Conservation (phyloP, 2,797 vertebrate genomes). For the Enteromius treurensis region DNA sequence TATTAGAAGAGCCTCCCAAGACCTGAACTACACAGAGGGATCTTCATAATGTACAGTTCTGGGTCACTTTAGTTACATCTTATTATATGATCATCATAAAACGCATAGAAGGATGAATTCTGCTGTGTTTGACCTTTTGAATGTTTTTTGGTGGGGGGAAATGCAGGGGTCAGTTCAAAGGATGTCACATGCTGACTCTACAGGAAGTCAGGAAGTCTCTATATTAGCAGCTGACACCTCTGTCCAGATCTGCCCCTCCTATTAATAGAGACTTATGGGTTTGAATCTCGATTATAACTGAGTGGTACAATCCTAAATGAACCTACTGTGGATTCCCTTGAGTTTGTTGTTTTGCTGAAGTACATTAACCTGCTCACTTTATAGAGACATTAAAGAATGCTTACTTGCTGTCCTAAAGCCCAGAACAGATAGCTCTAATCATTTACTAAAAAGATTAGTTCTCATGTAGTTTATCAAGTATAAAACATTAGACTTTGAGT, state of each 20-base stretch:
- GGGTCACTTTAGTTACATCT: not conserved
- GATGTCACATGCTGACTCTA: slow-evolving; percentile 8
- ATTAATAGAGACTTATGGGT: not conserved
- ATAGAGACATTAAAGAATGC: not conserved
- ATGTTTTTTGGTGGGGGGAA: not conserved
- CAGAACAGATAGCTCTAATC: not conserved
- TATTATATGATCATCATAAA: not conserved
- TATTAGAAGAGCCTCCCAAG: not conserved
- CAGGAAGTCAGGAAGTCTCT: slow-evolving; percentile 16
- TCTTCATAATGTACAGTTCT: not conserved
- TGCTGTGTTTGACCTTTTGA: not conserved
- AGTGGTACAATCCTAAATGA: not conserved
- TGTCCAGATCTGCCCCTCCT: not conserved
- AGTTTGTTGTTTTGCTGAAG: not conserved
- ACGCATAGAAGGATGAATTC: not conserved
- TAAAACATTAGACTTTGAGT: slow-evolving; percentile 30
- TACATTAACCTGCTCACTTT: not conserved
- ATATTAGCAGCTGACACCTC: not conserved
- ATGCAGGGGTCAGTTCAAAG: not conserved
- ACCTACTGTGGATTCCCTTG: not conserved
- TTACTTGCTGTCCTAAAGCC: not conserved
- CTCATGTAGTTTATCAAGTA: not conserved
- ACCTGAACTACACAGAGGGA: not conserved
- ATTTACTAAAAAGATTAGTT: not conserved
- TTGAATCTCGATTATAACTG: not conserved